Percentiles rank a stretch among this genome's conserved stretches.
phyloP scores from a whole-genome alignment of 2,888 invertebrate species.

The Timema cristinae region DNA sequence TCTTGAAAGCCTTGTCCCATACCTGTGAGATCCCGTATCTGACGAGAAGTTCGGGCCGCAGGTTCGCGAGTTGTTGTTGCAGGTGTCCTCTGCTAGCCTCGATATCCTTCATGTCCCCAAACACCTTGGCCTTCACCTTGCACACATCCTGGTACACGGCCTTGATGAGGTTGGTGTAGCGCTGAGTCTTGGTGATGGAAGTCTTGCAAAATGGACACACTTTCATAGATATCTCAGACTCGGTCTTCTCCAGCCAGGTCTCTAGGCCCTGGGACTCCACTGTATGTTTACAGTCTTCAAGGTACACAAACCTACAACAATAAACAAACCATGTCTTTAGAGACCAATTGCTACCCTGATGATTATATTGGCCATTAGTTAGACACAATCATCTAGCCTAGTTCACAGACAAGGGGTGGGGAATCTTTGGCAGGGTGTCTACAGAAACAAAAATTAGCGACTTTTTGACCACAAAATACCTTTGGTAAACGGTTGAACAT shows the following conservation, averaged over 20 bases:
- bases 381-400: constrained; percentile 41
- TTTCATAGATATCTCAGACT: constrained; percentile 40
- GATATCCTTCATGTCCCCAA: constrained; percentile 30
- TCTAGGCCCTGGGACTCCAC: constrained; percentile 50
- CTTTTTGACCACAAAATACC: no score
- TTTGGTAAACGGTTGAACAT: no score
- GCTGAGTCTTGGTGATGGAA: constrained; percentile 52
- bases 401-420: neutral
- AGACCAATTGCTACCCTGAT: no score
- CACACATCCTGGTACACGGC: constrained; percentile 42
- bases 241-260: constrained; percentile 37
- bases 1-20: neutral
- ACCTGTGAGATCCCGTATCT: neutral
- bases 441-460: no score
- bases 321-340: neutral
- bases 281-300: constrained; percentile 53
- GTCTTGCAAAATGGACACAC: constrained; percentile 58
- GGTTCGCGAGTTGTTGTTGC: neutral
- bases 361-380: neutral
- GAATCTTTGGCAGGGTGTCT: neutral
- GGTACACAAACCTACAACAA: constrained; percentile 47
- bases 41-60: neutral
- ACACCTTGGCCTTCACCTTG: constrained; percentile 39
- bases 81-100: constrained; percentile 15
- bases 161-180: constrained; percentile 54